Base-by-base conservation (phyloP, 2,888 invertebrate genomes). In the Himalopsyche tibetana region DNA sequence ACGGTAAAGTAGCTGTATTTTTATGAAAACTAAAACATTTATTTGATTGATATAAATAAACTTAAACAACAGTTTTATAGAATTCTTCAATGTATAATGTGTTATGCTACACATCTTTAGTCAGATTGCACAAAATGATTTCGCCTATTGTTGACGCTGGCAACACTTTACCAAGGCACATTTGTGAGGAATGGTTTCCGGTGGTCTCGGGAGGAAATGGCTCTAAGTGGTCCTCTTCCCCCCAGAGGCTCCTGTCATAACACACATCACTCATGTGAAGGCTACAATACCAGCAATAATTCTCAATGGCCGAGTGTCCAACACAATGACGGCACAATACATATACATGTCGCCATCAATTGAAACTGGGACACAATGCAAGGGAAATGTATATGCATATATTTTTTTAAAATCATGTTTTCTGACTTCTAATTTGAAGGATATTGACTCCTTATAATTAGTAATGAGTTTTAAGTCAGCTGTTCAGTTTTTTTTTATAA, bases 171-270 rank as follows among this genome's bases (percentile, higher is more conserved):
- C 63, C 19, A 28, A 19, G 19, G 19, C 19, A 19, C 63, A 63
- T 83, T 74, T 82, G 42, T 80, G 85, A 85, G 74, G 84, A 63
- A 87, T 85, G 40, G 36, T 82, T 85, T 87, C 87, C 85, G 85
- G 83, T n/a, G 45, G 45, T 56, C 55, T 82, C 15, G 63, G 84
- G 69, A 83, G 87, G 87, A 87, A 87, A 83, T 82, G 80, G 82
- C 55, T 74, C 84, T 87, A 87, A 87, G 87, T 87, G 87, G 82
- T 55, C 74, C 28, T 55, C 19, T 12, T 38, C 74, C 40, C 19
- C 42, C 56, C 5, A 8, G 19, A 19, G 63, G 19, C 80, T 80
- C 42, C 45, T 42, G 51, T 84, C 80, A 84, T 82, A 74, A 80
- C 84, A 84, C 84, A 63, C 84, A 84, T 87, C 80, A 45, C 19